A percentile compares a stretch with the other conserved stretches of the same genome.
These are phyloP conservation scores for Anolis apletophallus DNA, from an alignment of 2,797 vertebrate species.

Conservation along the genomic window DNA sequence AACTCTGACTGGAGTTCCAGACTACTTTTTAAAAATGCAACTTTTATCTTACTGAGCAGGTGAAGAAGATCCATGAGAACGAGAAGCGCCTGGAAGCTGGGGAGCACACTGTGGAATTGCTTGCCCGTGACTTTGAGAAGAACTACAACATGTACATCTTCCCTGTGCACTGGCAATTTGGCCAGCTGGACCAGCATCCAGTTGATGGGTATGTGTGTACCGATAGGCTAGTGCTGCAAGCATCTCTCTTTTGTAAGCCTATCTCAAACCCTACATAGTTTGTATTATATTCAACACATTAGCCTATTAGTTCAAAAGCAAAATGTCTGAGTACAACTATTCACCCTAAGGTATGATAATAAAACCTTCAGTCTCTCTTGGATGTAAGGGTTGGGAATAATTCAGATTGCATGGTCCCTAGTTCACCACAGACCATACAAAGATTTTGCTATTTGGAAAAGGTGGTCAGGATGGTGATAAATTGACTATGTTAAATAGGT, in stretches of 20 bases:
- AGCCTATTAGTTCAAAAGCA: not conserved
- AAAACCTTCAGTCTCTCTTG: not conserved
- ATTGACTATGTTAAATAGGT: not conserved
- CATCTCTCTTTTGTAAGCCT: too few species aligned
- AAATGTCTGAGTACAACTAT: not conserved
- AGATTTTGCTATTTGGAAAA: not conserved
- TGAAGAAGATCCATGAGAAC: conserved; percentile 97
- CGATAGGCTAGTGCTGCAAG: too few species aligned
- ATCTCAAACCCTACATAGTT: not conserved
- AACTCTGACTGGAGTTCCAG: not conserved
- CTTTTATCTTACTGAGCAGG: conserved; percentile 74
- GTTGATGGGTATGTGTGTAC: conserved; percentile 91
- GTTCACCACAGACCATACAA: not conserved
- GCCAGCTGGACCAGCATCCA: conserved; percentile 97
- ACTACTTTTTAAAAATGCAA: not conserved
- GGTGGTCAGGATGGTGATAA: not conserved
- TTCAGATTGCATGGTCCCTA: not conserved
- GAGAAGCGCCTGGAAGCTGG: conserved; percentile 96
- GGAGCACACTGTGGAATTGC: conserved; percentile 92
- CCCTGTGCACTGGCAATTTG: conserved; percentile 99
- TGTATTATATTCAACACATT: not conserved
- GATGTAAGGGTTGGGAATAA: not conserved
- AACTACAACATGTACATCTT: conserved; percentile 99
- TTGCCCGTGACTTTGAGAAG: conserved; percentile 97
- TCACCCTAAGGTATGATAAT: not conserved